These are phyloP conservation scores for Antechinus flavipes DNA, from an alignment of 2,113 vertebrate species.

Conservation along the genomic window DNA sequence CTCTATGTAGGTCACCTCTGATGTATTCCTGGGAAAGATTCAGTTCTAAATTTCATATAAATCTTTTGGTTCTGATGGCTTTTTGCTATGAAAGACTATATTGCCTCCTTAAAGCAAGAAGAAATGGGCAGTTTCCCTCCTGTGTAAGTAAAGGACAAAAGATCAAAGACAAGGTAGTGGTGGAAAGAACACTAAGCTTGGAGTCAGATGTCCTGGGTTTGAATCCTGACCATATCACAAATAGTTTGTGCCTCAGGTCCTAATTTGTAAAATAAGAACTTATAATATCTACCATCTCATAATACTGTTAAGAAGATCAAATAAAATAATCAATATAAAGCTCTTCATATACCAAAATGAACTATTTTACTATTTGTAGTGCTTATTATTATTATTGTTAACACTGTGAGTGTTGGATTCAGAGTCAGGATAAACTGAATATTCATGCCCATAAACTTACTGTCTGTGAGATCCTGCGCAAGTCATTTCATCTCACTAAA, in stretches of 20 bases:
- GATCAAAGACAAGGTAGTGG: neutral
- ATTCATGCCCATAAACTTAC: neutral
- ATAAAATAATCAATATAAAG: neutral
- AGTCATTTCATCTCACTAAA: neutral
- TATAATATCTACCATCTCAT: neutral
- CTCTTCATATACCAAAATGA: neutral
- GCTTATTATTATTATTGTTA: neutral
- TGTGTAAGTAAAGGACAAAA: neutral
- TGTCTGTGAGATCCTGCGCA: neutral
- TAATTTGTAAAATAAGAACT: neutral
- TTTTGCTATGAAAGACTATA: slow-evolving; percentile 43
- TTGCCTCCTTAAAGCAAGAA: slow-evolving; percentile 49
- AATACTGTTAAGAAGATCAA: neutral
- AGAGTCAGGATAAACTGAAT: neutral
- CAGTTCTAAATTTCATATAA: slow-evolving; percentile 61
- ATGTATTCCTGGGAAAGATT: slow-evolving; percentile 74
- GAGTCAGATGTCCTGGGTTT: neutral
- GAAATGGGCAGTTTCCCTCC: slow-evolving; percentile 23
- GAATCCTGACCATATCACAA: neutral
- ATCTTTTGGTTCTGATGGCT: slow-evolving; percentile 62
- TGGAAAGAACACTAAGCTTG: neutral
- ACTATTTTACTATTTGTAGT: neutral
- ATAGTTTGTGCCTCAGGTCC: neutral
- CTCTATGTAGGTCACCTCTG: slow-evolving; percentile 78
- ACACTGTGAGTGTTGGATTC: neutral